These are phyloP conservation scores for Chaetoderma sp. DNA, from an alignment of 2,888 invertebrate species.

Conservation along the genomic window DNA sequence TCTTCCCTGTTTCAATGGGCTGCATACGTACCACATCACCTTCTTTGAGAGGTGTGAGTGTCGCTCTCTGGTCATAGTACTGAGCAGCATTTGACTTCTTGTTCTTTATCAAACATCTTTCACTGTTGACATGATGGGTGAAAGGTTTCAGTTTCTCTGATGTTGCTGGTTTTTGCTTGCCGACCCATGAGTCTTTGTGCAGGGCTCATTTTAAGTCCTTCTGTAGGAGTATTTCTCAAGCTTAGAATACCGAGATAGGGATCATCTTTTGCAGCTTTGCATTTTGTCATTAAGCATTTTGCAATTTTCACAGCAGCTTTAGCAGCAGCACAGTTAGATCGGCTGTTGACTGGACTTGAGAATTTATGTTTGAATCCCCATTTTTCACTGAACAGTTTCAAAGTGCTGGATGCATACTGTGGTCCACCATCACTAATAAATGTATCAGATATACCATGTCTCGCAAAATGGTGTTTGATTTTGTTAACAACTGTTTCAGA, in stretches of 20 bases:
- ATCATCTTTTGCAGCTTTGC: slow-evolving; percentile 1
- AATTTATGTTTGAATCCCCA: slow-evolving; percentile 20
- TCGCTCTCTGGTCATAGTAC: too few species aligned
- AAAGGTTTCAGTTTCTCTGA: not conserved
- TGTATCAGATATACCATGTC: slow-evolving; percentile 26
- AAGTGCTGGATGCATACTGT: slow-evolving; percentile 12
- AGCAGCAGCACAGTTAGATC: slow-evolving; percentile 5
- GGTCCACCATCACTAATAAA: slow-evolving; percentile 2
- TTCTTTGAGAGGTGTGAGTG: not conserved
- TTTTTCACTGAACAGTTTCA: slow-evolving; percentile 5
- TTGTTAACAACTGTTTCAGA: slow-evolving; percentile 32
- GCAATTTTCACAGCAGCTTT: slow-evolving; percentile 11
- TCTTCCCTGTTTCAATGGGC: slow-evolving; percentile 3
- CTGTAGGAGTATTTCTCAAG: slow-evolving; percentile 9
- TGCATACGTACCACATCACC: slow-evolving; percentile 8
- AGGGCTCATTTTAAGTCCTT: slow-evolving; percentile 11
- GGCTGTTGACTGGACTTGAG: slow-evolving; percentile 3
- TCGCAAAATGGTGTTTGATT: slow-evolving; percentile 30
- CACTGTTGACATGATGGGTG: too few species aligned
- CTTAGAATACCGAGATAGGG: slow-evolving; percentile 22
- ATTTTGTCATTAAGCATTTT: not conserved
- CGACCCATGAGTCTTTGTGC: slow-evolving; percentile 11
- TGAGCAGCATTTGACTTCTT: not conserved
- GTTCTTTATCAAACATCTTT: not conserved
- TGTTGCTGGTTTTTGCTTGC: not conserved